Percentiles rank a stretch among this genome's conserved stretches.
These are phyloP conservation scores for Crypturellus tataupa DNA, from an alignment of 2,797 vertebrate genomes.

Conservation along the genomic window DNA sequence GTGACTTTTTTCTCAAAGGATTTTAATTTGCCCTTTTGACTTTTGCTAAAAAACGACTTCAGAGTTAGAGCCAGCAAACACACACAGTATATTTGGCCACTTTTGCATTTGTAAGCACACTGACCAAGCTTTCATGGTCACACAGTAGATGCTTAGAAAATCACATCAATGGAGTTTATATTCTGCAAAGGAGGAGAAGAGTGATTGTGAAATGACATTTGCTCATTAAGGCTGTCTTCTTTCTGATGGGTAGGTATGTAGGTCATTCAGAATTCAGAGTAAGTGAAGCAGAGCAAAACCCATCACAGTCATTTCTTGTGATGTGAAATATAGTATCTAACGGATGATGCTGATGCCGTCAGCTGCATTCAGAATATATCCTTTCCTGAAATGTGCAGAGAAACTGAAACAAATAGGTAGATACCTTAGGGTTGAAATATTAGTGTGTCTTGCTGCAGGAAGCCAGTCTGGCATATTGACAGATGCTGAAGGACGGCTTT, in stretches of 20 bases:
- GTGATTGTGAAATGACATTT: slow-evolving; percentile 13
- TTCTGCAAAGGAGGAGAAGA: not conserved
- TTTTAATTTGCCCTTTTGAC: slow-evolving; percentile 11
- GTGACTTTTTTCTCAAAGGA: not conserved
- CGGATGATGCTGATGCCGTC: not conserved
- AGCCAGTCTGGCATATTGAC: not conserved
- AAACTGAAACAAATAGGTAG: not conserved
- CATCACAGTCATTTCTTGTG: not conserved
- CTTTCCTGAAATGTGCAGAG: not conserved
- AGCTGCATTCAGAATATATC: not conserved
- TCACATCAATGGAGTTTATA: not conserved
- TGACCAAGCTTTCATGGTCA: not conserved
- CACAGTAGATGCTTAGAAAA: slow-evolving; percentile 34
- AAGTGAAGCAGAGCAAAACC: slow-evolving; percentile 32
- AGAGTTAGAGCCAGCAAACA: not conserved
- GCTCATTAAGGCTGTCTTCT: slow-evolving; percentile 15
- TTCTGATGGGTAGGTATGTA: not conserved
- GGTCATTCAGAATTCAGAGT: slow-evolving; percentile 34
- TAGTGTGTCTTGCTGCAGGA: not conserved
- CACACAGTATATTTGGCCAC: not conserved
- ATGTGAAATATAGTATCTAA: slow-evolving; percentile 23
- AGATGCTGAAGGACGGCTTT: not conserved
- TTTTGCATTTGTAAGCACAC: not conserved
- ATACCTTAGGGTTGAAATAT: not conserved
- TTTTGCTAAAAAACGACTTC: not conserved